These are phyloP conservation scores for Strongylocentrotus purpuratus DNA, from an alignment of 35 echinoderm and acorn worm genomes.

Conservation along the genomic window DNA sequence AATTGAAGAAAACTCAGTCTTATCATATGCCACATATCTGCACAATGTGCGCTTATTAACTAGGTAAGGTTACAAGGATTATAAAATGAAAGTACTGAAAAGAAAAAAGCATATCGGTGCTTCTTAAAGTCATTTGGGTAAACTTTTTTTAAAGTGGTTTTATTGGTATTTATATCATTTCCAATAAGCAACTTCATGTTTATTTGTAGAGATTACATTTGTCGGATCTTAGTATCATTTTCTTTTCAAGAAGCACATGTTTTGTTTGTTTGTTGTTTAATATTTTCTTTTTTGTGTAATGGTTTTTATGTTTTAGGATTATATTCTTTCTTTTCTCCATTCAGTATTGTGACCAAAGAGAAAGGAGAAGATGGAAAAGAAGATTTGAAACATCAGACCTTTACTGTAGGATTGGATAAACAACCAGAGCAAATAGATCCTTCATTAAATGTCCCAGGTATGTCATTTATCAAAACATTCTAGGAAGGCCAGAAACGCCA, in stretches of 20 bases:
- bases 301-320: neutral
- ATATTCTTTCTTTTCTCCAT: slow-evolving; percentile 43
- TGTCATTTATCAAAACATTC: neutral
- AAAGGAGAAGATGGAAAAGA: slow-evolving; percentile 83
- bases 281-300: neutral
- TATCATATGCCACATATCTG: neutral
- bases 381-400: slow-evolving; percentile 67
- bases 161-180: too few relatives aligned
- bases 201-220: too few relatives aligned
- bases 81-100: neutral
- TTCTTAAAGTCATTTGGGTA: neutral
- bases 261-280: neutral
- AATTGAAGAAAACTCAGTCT: neutral
- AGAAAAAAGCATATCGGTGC: neutral
- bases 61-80: too few relatives aligned
- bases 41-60: neutral
- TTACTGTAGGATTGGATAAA: slow-evolving; percentile 68
- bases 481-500: too few relatives aligned
- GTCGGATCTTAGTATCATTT: neutral
- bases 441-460: slow-evolving; percentile 84
- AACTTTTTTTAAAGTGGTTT: neutral
- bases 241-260: neutral
- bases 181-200: too few relatives aligned
- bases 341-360: slow-evolving; percentile 92
- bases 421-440: slow-evolving; percentile 77